Percentiles rank a stretch among this genome's conserved stretches.
phyloP scores from a whole-genome alignment of 1,140 invertebrate species.

The Lordiphosa clarofinis region DNA sequence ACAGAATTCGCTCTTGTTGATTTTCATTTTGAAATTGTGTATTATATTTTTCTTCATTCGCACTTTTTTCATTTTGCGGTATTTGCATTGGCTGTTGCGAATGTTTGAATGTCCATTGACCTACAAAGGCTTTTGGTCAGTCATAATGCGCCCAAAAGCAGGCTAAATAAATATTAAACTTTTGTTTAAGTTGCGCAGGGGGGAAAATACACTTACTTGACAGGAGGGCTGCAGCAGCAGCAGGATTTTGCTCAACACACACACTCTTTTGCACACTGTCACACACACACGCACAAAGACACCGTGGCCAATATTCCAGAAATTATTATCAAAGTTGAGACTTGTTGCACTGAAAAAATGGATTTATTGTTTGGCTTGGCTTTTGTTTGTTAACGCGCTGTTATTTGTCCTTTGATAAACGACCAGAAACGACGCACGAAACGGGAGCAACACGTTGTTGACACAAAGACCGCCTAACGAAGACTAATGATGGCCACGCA shows the following conservation, averaged over 20 bases:
- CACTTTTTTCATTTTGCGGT: slow-evolving; percentile 24
- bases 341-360: slow-evolving; percentile 49
- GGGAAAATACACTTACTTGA: slow-evolving; percentile 12
- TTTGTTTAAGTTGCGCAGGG: slow-evolving; percentile 11
- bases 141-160: too few relatives aligned
- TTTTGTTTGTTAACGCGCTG: slow-evolving; percentile 11
- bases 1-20: not conserved
- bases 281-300: not conserved
- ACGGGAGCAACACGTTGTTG: slow-evolving; percentile 75
- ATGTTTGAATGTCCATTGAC: slow-evolving; percentile 45
- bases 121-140: slow-evolving; percentile 31
- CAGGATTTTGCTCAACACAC: not conserved
- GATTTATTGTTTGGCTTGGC: not conserved
- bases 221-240: not conserved
- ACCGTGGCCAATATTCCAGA: not conserved
- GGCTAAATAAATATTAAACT: slow-evolving; percentile 11
- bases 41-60: slow-evolving; percentile 3
- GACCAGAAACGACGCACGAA: slow-evolving; percentile 10
- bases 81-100: slow-evolving; percentile 3
- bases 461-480: slow-evolving; percentile 78
- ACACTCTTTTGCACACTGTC: not conserved
- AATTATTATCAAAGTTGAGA: slow-evolving; percentile 32
- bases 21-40: not conserved
- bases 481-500: slow-evolving; percentile 65
- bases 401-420: slow-evolving; percentile 21